Percentiles rank a stretch among this genome's conserved stretches.
These are phyloP conservation scores for Drosophila baimaii DNA, from an alignment of 1,140 invertebrate genomes.

Conservation along the genomic window DNA sequence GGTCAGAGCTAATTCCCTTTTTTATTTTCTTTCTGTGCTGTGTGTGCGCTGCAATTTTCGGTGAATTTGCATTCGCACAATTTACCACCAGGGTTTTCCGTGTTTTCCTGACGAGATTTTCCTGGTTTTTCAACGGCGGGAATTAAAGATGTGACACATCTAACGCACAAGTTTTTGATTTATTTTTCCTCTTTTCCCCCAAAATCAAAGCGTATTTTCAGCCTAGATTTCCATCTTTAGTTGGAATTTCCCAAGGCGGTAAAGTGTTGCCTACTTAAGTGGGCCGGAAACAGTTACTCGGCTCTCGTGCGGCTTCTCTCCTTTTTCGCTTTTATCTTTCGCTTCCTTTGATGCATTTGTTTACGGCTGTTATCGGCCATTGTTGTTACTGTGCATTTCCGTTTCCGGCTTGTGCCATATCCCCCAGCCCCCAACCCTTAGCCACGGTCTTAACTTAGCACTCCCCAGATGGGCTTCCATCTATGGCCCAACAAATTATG, in stretches of 20 bases:
- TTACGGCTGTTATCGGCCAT: slow-evolving; percentile 34
- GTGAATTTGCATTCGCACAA: slow-evolving; percentile 31
- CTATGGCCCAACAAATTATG: slow-evolving; percentile 69
- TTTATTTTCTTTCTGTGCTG: neutral
- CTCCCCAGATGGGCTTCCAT: slow-evolving; percentile 44
- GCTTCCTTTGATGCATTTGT: slow-evolving; percentile 39
- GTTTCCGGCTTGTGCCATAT: slow-evolving; percentile 24
- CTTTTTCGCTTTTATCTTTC: slow-evolving; percentile 14
- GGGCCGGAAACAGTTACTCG: slow-evolving; percentile 24
- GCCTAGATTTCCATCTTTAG: neutral
- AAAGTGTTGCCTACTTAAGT: slow-evolving; percentile 28
- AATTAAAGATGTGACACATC: neutral
- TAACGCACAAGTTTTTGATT: neutral
- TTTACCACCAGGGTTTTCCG: neutral
- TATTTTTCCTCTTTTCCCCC: neutral
- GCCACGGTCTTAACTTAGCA: neutral
- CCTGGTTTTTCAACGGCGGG: neutral
- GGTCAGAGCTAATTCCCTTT: slow-evolving; percentile 35
- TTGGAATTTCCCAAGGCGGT: neutral
- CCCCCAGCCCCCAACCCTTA: neutral
- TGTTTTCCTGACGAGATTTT: neutral
- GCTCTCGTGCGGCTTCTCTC: neutral
- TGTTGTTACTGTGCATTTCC: slow-evolving; percentile 44
- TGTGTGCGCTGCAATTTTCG: slow-evolving; percentile 12
- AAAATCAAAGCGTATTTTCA: neutral